Conservation (phyloP, 2,888 invertebrate genomes). For the Lithophane ornitopus region DNA sequence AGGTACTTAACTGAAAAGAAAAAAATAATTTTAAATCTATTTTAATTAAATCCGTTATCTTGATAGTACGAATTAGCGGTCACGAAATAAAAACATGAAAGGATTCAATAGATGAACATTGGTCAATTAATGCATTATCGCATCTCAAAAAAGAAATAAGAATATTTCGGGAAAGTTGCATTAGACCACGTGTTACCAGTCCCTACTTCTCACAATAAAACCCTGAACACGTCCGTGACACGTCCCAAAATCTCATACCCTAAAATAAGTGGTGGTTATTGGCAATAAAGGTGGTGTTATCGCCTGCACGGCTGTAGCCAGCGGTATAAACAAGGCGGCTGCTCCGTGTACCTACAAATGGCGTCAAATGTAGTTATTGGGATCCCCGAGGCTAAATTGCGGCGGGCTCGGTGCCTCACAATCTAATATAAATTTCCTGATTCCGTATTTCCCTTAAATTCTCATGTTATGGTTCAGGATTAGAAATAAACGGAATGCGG, state of each 20-base stretch:
- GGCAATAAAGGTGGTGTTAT: slow-evolving; percentile 63
- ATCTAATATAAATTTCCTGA: slow-evolving; percentile 78
- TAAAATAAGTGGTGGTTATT: slow-evolving; percentile 65
- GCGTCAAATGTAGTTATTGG: slow-evolving; percentile 78
- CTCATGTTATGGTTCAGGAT: slow-evolving; percentile 60
- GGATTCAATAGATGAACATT: background rate
- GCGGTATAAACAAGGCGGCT: slow-evolving; percentile 49
- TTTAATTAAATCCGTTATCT: too few species aligned
- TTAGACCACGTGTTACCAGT: background rate
- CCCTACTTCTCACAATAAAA: background rate
- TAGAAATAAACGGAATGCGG: slow-evolving; percentile 56
- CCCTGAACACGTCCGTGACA: slow-evolving; percentile 16
- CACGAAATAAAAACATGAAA: background rate
- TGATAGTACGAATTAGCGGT: background rate
- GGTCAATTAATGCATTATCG: background rate
- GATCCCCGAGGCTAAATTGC: slow-evolving; percentile 76
- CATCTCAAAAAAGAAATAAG: background rate
- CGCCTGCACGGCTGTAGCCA: slow-evolving; percentile 34
- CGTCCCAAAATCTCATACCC: slow-evolving; percentile 55
- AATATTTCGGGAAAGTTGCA: background rate
- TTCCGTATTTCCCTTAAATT: slow-evolving; percentile 68
- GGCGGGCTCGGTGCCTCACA: slow-evolving; percentile 72
- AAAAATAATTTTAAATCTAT: too few species aligned
- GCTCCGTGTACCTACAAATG: slow-evolving; percentile 72
- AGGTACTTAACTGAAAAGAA: background rate